Percentiles rank a stretch among this genome's conserved stretches.
phyloP scores from a whole-genome alignment of 2,888 invertebrate species.

The Stenchaetothrips biformis region DNA sequence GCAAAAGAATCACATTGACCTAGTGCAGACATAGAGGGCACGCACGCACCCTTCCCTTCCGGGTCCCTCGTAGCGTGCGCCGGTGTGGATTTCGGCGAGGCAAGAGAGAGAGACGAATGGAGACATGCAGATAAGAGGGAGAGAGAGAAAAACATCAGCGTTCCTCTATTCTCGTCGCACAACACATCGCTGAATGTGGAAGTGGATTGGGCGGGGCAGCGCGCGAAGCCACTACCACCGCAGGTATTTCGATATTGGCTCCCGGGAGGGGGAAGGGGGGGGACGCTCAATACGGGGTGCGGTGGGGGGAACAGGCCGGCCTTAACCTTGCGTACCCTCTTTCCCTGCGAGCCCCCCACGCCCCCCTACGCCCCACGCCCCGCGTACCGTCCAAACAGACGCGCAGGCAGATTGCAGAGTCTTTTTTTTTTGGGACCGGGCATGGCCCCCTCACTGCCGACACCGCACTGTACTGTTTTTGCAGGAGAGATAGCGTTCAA shows the following conservation, averaged over 20 bases:
- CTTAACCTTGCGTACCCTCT: slow-evolving; percentile 8
- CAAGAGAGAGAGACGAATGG: not conserved
- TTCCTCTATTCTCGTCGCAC: no score
- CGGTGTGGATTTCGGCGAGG: no score
- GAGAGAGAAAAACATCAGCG: not conserved
- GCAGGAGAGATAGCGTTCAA: no score
- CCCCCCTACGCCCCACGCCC: no score
- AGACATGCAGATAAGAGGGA: not conserved
- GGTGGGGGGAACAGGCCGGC: not conserved
- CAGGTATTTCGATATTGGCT: slow-evolving; percentile 12
- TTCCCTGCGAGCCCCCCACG: not conserved
- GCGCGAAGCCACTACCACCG: not conserved
- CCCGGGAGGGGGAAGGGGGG: not conserved
- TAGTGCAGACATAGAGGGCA: not conserved
- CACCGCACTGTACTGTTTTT: no score
- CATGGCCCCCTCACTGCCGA: no score
- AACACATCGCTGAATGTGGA: not conserved
- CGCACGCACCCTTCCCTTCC: no score
- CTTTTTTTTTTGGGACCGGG: no score
- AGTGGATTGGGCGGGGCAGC: not conserved
- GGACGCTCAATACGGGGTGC: not conserved
- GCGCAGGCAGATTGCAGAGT: no score
- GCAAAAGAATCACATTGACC: not conserved
- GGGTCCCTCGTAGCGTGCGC: no score
- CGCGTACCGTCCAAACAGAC: no score